phyloP scores from a whole-genome alignment of 2,113 vertebrate genomes.

The Hemibagrus wyckioides region DNA sequence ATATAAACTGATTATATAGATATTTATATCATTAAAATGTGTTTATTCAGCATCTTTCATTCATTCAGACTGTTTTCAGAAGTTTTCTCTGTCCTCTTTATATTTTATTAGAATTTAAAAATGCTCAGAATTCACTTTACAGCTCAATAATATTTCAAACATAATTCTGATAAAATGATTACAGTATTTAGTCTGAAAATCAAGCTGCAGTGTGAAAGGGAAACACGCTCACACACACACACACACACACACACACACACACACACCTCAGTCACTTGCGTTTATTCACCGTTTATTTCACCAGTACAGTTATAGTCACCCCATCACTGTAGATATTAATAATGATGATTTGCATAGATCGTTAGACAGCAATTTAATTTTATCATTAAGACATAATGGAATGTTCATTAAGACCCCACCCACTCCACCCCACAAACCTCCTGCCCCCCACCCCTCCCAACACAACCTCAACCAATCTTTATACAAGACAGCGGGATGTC shows the following conservation, averaged over 20 bases:
- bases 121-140: conserved; percentile 2
- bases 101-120: conserved; percentile 20
- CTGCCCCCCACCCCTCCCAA: not conserved
- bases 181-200: not conserved
- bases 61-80: too few species aligned
- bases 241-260: not conserved
- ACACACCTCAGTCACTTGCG: not conserved
- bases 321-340: conserved; percentile 53
- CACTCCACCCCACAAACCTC: not conserved
- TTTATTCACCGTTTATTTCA: conserved; percentile 35
- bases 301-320: conserved; percentile 42
- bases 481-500: not conserved
- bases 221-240: not conserved
- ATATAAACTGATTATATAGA: too few species aligned
- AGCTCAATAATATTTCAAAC: conserved; percentile 1
- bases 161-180: not conserved
- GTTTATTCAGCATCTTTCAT: not conserved
- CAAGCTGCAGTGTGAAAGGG: conserved; percentile 3
- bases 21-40: not conserved
- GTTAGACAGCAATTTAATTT: conserved; percentile 63
- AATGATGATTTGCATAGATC: conserved; percentile 74
- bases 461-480: not conserved
- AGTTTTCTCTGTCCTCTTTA: not conserved
- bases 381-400: conserved; percentile 68
- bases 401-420: conserved; percentile 62